Base-by-base conservation (phyloP, 2,888 invertebrate genomes). In the Noctua pronuba region DNA sequence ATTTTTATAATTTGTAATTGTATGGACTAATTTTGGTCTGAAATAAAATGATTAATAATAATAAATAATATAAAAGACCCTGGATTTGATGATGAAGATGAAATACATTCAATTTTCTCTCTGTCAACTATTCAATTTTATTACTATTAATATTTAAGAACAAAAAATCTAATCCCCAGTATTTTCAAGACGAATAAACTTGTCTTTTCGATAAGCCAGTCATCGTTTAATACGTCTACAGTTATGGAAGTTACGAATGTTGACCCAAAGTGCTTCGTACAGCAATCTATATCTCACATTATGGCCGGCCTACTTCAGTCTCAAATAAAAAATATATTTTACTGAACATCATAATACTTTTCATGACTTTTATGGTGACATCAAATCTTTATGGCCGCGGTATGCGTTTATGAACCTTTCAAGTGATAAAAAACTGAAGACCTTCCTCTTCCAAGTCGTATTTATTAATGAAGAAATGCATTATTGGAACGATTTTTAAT, bases 351-450 rank as follows among this genome's bases (percentile, higher is more conserved):
- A 80, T 90, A 89, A 91, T 88, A 86, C 84, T 86, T 86, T 88
- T 87, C 82, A 83, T 88, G 86, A 76, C 83, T 85, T 91, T 91
- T 89, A 90, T 86, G 86, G 83, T 80, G 73, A 44, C 88, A 90
- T 91, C 86, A 91, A 90, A 90, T 91, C 88, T 90, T 90, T 90
- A 90, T 84, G 69, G 73, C 80, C 75, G 77, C 76, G 83, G 86
- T 86, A 82, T 88, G 88, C 91, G 88, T 90, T 89, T 91, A 90
- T 86, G 80, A 67, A 81, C 80, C 83, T 85, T 68, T 83, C 70
- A 84, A 83, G 83, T 83, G 70, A 88, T 90, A 90, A 90, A 87
- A 88, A 88, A 79, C 65, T 76, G 49, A 75, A 58, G 72, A 67
- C 52, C 41, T 55, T 38, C 38, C 60, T 58, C 66, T 78, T 73